These are phyloP conservation scores for Polylopha cassiicola DNA, from an alignment of 2,888 invertebrate genomes.

Conservation along the genomic window DNA sequence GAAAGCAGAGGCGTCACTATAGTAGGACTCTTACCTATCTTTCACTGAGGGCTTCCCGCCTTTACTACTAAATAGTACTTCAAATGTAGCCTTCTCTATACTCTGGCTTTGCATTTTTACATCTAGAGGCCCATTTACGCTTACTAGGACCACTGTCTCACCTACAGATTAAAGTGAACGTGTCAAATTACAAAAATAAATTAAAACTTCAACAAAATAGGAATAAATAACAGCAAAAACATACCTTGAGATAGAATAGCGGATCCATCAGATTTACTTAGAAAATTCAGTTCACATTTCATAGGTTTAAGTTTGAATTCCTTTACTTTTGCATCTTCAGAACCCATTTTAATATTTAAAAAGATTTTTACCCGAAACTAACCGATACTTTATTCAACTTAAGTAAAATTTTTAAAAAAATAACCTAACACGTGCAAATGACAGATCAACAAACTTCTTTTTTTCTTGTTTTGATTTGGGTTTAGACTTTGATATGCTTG, in stretches of 20 bases:
- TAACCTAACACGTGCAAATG: constrained; percentile 16
- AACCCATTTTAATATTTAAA: constrained; percentile 36
- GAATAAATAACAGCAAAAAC: constrained; percentile 8
- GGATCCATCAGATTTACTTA: constrained; percentile 87
- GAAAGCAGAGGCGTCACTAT: too few relatives aligned
- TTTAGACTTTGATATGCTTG: too few relatives aligned
- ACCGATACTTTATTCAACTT: background rate
- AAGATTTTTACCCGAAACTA: background rate
- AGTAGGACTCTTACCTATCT: constrained; percentile 65
- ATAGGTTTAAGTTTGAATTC: constrained; percentile 67
- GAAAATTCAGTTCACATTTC: constrained; percentile 83
- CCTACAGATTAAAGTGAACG: constrained; percentile 73
- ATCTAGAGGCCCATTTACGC: constrained; percentile 90
- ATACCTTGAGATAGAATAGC: constrained; percentile 86
- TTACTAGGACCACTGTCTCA: constrained; percentile 85
- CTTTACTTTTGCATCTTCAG: constrained; percentile 36
- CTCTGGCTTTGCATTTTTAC: constrained; percentile 85
- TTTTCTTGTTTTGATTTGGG: background rate
- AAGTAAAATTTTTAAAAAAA: constrained; percentile 1
- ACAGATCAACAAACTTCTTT: constrained; percentile 2
- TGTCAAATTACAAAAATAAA: constrained; percentile 6
- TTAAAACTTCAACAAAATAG: constrained; percentile 1
- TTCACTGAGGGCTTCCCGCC: constrained; percentile 80
- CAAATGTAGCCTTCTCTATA: constrained; percentile 87
- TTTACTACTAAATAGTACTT: constrained; percentile 86